Conservation (phyloP, 2,797 vertebrate species). For the Psittacula echo region DNA sequence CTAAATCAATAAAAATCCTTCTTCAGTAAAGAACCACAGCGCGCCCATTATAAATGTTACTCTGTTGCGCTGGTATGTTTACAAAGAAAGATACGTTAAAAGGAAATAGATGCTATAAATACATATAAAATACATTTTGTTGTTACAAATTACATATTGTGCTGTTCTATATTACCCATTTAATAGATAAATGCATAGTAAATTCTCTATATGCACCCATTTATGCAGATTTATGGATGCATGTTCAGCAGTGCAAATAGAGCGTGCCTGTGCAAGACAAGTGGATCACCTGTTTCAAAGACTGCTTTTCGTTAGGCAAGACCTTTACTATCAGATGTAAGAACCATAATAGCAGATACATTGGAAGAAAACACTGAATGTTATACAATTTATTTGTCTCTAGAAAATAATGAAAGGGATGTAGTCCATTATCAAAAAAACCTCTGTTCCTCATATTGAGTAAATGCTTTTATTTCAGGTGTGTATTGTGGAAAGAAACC, state of each 20-base stretch:
- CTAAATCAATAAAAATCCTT: neutral
- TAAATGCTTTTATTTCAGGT: neutral
- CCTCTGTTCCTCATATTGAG: neutral
- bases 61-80: neutral
- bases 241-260: neutral
- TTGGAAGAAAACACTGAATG: neutral
- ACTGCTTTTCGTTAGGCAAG: neutral
- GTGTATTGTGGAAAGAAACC: neutral
- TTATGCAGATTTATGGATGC: neutral
- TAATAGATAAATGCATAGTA: neutral
- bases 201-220: neutral
- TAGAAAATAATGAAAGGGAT: neutral
- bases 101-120: neutral
- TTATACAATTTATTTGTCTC: neutral
- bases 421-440: neutral
- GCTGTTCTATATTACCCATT: neutral
- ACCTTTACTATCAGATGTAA: neutral
- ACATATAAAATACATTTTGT: neutral
- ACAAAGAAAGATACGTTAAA: neutral
- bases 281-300: neutral
- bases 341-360: neutral
- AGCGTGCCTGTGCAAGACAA: neutral
- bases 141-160: neutral
- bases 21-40: neutral
- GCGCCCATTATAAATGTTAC: neutral